Evolutionary conservation across 2,888 invertebrate species (phyloP), one percentile per base, ranked within the genome.

Genomic region (Cheilosia scutellata): DNA sequence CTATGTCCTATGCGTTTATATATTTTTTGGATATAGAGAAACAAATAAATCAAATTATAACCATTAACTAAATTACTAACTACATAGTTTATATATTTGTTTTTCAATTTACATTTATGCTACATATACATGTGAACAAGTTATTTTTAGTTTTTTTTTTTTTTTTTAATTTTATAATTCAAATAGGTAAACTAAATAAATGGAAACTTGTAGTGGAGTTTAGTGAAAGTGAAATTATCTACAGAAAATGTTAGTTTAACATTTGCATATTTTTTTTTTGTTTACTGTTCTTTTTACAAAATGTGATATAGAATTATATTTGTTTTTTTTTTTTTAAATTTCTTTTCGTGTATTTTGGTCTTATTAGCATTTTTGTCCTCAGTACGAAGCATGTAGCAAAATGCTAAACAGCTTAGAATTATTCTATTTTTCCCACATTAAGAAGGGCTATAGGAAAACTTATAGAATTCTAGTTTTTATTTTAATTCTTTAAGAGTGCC

Each of bases 41-140:
- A 25, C 20, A 5, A 63, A 51, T 9, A 11, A 58, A 62, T 29
- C 5, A 33, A 42, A 55, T n/a, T 27, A 51, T 57, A 68, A 63
- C 9, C 13, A 27, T 80, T 55, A 71, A 71, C 70, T 71, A 76
- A 72, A 60, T 11, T 42, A 44, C 65, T 79, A 70, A 62, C 71
- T 84, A 84, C 25, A 11, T 75, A 47, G 44, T 55, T 53, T 51
- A 31, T 51, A 40, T 49, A 44, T 58, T 31, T 55, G 29, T 53
- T 66, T 29, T 63, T 57, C 44, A 70, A 70, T 76, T 74, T 84
- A 84, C 84, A 83, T 66, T 71, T 75, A 65, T 63, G 13, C 65
- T 76, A 84, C 68, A 58, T 27, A 37, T 16, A 51, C 25, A 65
- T 31, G 53, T 68, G 33, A 70, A 70, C 31, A 33, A 58, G 27